A percentile compares a stretch with the other conserved stretches of the same genome.
Conservation (phyloP, 2,113 vertebrate genomes). For the Notothenia coriiceps region DNA sequence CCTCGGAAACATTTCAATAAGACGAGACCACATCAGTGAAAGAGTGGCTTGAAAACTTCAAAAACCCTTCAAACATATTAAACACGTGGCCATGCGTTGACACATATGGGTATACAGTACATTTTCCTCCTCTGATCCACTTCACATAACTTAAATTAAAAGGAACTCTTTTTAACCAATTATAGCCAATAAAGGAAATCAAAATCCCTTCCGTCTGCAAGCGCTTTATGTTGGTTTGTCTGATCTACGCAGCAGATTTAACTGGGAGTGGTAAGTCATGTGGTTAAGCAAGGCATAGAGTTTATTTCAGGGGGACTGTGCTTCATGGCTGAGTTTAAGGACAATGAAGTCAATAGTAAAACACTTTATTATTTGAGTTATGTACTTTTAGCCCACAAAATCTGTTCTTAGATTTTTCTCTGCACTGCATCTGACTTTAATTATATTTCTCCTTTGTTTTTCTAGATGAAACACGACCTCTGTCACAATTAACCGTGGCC, state of each 20-base stretch:
- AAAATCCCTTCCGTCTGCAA: constrained; percentile 38
- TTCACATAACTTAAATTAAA: constrained; percentile 58
- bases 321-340: constrained; percentile 42
- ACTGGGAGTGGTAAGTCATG: constrained; percentile 41
- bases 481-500: constrained; percentile 73
- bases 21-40: constrained; percentile 61
- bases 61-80: constrained; percentile 31
- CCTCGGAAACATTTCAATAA: constrained; percentile 51
- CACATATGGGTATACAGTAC: not conserved
- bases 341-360: constrained; percentile 35
- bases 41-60: constrained; percentile 39
- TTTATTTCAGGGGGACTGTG: constrained; percentile 12
- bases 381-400: constrained; percentile 26
- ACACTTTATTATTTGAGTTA: constrained; percentile 43
- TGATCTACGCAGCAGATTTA: constrained; percentile 47
- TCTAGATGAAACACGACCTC: constrained; percentile 77
- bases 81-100: not conserved
- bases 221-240: constrained; percentile 49
- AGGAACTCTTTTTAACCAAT: constrained; percentile 42
- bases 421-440: constrained; percentile 8
- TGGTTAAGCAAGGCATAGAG: constrained; percentile 37
- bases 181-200: constrained; percentile 24
- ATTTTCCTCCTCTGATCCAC: constrained; percentile 22
- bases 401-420: not conserved
- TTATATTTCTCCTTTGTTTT: constrained; percentile 26